These are phyloP conservation scores for Nannoperca australis DNA, from an alignment of 2,797 vertebrate genomes.

Conservation along the genomic window DNA sequence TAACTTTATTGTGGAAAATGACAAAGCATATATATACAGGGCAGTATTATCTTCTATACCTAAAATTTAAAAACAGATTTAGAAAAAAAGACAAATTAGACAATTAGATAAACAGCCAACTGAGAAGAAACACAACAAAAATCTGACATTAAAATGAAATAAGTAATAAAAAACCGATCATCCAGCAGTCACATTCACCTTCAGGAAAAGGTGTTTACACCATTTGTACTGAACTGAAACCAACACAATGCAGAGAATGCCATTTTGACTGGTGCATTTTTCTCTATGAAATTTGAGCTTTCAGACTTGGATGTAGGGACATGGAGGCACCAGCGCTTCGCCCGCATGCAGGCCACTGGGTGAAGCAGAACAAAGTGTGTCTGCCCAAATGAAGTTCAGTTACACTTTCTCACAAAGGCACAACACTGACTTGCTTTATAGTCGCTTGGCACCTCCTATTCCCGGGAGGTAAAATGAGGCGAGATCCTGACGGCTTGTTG, in stretches of 20 bases:
- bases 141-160: background rate
- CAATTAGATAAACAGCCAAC: background rate
- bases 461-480: slow-evolving; percentile 61
- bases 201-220: slow-evolving; percentile 9
- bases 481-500: slow-evolving; percentile 6
- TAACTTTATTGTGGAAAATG: background rate
- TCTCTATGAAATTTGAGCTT: slow-evolving; percentile 58
- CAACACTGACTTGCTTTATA: slow-evolving; percentile 47
- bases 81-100: background rate
- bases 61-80: too few species aligned
- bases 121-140: background rate
- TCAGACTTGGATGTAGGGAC: slow-evolving; percentile 2
- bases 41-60: background rate
- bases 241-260: slow-evolving; percentile 17
- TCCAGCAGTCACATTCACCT: background rate
- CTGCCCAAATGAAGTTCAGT: slow-evolving; percentile 53
- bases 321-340: background rate
- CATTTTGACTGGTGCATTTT: slow-evolving; percentile 36
- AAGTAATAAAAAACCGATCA: background rate
- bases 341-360: background rate
- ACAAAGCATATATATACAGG: background rate
- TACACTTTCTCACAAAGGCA: slow-evolving; percentile 65
- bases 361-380: slow-evolving; percentile 53
- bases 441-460: slow-evolving; percentile 37
- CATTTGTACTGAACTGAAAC: slow-evolving; percentile 9